Evolutionary conservation across 1,140 invertebrate species (phyloP).

Genomic region (Tachypleus tridentatus): DNA sequence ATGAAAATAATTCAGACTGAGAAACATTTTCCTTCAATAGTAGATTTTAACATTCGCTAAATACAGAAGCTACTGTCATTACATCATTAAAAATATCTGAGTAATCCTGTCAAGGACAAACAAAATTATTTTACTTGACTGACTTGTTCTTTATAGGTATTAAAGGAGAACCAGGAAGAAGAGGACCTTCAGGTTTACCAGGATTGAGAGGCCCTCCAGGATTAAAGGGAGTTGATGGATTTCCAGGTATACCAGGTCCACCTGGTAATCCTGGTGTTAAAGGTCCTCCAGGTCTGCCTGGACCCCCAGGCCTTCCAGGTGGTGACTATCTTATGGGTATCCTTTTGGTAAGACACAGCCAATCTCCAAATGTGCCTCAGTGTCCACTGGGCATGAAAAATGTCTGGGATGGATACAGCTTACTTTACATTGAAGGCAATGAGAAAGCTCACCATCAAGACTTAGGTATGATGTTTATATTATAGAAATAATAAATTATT

Average conservation of each 20-base stretch:
- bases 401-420: conserved; percentile 91
- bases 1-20: no score
- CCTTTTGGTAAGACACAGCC: conserved; percentile 61
- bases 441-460: conserved; percentile 85
- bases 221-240: conserved; percentile 25
- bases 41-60: no score
- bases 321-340: conserved; percentile 19
- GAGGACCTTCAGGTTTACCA: conserved; percentile 24
- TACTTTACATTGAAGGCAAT: conserved; percentile 87
- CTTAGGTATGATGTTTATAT: conserved; percentile 49
- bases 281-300: conserved; percentile 25
- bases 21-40: no score
- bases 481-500: no score
- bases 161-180: conserved; percentile 21
- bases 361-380: conserved; percentile 62
- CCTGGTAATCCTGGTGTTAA: conserved; percentile 25
- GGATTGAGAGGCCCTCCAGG: conserved; percentile 27
- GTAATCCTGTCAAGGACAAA: no score
- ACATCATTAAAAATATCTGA: no score
- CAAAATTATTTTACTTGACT: no score
- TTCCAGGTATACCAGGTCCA: conserved; percentile 27
- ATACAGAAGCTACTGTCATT: no score
- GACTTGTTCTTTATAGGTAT: conserved; percentile 10
- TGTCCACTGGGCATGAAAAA: conserved; percentile 73
- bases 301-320: conserved; percentile 22